Conservation (phyloP, 2,797 vertebrate genomes). For the Heliangelus exortis region DNA sequence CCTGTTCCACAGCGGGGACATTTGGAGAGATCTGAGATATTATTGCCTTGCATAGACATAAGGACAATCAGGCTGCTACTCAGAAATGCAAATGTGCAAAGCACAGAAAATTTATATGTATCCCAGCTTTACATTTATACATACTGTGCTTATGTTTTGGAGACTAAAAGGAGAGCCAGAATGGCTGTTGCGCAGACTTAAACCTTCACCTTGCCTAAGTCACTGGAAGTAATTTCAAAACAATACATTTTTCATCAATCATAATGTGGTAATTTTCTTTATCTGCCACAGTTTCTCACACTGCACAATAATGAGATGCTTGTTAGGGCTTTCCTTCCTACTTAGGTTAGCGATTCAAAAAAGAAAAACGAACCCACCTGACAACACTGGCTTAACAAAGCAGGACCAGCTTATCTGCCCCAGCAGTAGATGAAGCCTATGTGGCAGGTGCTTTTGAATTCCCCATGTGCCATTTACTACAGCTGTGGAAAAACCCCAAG, state of each 20-base stretch:
- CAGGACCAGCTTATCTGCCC: neutral
- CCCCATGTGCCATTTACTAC: neutral
- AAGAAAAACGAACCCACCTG: neutral
- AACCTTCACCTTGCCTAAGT: neutral
- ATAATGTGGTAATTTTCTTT: neutral
- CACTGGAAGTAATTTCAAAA: neutral
- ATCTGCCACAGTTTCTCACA: neutral
- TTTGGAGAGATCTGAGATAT: slow-evolving; percentile 34
- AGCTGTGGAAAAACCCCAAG: neutral
- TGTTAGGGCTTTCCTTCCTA: neutral
- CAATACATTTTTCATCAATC: neutral
- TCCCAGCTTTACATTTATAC: neutral
- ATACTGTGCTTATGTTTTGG: neutral
- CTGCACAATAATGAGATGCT: neutral
- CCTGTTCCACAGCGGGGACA: slow-evolving; percentile 1
- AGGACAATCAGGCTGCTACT: slow-evolving; percentile 54
- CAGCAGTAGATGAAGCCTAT: neutral
- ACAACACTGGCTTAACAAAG: neutral
- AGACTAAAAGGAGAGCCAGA: neutral
- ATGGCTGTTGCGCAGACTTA: neutral
- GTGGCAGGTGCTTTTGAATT: neutral
- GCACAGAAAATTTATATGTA: neutral
- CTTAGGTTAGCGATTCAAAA: neutral
- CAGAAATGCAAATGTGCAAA: slow-evolving; percentile 32
- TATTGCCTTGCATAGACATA: slow-evolving; percentile 4